Conservation (phyloP, 2,113 vertebrate species). For the Ictidomys tridecemlineatus region DNA sequence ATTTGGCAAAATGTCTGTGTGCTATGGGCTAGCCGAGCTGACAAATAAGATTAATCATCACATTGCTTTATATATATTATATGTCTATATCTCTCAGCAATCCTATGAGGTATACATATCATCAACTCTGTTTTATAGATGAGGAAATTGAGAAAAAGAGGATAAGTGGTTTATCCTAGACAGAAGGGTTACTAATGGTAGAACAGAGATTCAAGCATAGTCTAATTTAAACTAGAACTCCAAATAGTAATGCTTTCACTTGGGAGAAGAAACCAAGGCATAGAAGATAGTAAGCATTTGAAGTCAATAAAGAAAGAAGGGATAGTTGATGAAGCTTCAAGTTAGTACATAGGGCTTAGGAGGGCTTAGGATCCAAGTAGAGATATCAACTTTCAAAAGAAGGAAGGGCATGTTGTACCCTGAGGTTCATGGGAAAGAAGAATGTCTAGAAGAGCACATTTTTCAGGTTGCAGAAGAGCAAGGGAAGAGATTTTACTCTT, state of each 20-base stretch:
- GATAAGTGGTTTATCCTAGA: neutral
- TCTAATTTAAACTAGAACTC: neutral
- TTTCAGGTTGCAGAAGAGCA: neutral
- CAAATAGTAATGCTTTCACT: neutral
- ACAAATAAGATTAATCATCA: neutral
- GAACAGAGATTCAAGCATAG: neutral
- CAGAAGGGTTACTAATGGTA: neutral
- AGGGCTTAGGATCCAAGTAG: neutral
- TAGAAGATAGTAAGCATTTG: neutral
- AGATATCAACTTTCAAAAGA: neutral
- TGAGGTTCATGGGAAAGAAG: neutral
- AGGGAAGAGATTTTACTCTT: neutral
- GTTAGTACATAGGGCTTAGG: neutral
- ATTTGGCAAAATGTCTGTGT: neutral
- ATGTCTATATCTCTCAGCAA: neutral
- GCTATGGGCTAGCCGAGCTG: neutral
- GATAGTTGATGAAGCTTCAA: neutral
- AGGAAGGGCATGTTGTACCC: neutral
- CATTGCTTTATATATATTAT: neutral
- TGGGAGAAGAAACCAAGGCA: neutral
- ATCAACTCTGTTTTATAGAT: slow-evolving; percentile 2
- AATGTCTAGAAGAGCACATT: neutral
- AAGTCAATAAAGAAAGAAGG: neutral
- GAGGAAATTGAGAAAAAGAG: neutral
- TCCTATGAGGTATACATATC: neutral